These are phyloP conservation scores for Otolemur crassicaudatus DNA, from an alignment of 2,797 vertebrate species.

Conservation along the genomic window DNA sequence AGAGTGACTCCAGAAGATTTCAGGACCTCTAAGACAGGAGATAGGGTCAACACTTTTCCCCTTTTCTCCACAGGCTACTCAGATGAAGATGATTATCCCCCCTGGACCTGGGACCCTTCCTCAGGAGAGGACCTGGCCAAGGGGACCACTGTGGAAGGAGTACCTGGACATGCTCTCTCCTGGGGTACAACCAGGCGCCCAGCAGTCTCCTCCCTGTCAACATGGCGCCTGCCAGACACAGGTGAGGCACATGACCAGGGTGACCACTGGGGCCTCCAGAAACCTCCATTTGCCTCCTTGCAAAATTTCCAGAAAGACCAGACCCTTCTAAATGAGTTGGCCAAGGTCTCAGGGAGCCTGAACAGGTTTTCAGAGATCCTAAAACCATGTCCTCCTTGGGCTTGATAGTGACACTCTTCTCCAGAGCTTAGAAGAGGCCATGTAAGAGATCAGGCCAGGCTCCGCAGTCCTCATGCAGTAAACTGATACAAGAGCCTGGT, in stretches of 20 bases:
- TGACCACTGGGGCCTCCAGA: accelerated
- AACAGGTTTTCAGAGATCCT: background rate
- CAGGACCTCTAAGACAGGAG: background rate
- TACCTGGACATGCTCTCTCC: background rate
- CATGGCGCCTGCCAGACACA: background rate
- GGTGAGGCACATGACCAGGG: slow-evolving; percentile 27
- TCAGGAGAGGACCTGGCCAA: slow-evolving; percentile 62
- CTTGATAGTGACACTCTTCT: background rate
- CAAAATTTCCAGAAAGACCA: background rate
- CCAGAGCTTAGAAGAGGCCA: background rate
- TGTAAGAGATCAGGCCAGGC: background rate
- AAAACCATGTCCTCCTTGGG: background rate
- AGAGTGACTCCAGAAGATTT: background rate
- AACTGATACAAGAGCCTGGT: background rate
- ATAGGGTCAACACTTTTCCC: background rate
- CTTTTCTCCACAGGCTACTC: slow-evolving; percentile 51
- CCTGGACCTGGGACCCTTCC: slow-evolving; percentile 80
- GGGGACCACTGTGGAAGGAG: background rate
- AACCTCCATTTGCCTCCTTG: background rate
- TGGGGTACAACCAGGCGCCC: background rate
- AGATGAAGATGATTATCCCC: slow-evolving; percentile 63
- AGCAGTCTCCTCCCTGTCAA: background rate
- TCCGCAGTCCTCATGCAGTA: background rate
- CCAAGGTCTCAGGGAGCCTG: background rate
- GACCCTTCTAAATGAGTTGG: background rate